Percentiles rank a stretch among this genome's conserved stretches.
phyloP scores from a whole-genome alignment of 2,113 vertebrate genomes.

The Eolophus roseicapilla region DNA sequence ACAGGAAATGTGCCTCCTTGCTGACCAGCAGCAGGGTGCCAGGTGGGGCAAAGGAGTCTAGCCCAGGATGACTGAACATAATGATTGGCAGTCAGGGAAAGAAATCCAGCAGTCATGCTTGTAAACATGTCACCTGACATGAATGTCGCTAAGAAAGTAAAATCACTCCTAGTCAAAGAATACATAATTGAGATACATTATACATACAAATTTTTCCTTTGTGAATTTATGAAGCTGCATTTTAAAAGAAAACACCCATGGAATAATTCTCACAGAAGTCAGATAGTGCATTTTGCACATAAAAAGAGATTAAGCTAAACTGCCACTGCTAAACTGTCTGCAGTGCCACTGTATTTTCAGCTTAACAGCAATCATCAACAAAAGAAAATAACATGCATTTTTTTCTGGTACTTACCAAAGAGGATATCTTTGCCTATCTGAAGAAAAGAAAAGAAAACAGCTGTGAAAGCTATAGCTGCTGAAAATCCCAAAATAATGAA shows the following conservation, averaged over 20 bases:
- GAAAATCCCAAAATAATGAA: constrained; percentile 30
- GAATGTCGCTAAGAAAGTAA: background rate
- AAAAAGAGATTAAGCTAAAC: background rate
- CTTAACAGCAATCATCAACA: background rate
- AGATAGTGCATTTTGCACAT: background rate
- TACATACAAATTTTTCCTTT: background rate
- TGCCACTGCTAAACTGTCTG: background rate
- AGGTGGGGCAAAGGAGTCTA: background rate
- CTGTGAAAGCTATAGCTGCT: constrained; percentile 20
- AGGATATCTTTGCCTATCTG: background rate
- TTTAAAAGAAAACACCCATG: background rate
- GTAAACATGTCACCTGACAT: background rate
- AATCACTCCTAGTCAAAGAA: background rate
- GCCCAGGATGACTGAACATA: background rate
- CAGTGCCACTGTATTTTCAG: background rate
- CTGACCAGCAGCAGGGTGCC: background rate
- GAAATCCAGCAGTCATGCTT: background rate
- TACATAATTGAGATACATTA: background rate
- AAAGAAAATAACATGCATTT: background rate
- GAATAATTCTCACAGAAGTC: background rate
- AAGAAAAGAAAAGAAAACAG: constrained; percentile 38
- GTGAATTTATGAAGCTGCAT: background rate
- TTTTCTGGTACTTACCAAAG: constrained; percentile 64
- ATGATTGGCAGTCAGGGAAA: background rate
- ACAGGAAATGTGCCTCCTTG: fast-evolving